Conservation (phyloP, 1,140 invertebrate genomes). For the Mactra quadrangularis region DNA sequence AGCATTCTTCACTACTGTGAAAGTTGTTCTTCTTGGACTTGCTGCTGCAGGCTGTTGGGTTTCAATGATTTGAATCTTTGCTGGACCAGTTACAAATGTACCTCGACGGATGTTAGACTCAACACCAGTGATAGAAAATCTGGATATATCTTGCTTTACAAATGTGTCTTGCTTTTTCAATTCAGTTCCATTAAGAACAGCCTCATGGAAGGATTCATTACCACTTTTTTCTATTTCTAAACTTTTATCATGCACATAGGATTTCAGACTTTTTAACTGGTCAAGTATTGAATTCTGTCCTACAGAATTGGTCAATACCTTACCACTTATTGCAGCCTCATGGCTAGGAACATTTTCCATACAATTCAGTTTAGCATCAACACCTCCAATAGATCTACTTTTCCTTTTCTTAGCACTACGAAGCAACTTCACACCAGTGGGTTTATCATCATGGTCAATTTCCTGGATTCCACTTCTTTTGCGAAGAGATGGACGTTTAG, state of each 20-base stretch:
- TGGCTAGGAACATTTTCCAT: neutral
- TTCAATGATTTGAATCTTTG: slow-evolving; percentile 46
- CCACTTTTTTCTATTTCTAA: slow-evolving; percentile 50
- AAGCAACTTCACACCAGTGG: slow-evolving; percentile 40
- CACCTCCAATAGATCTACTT: slow-evolving; percentile 48
- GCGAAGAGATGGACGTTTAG: neutral
- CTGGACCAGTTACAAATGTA: slow-evolving; percentile 44
- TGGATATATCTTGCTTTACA: slow-evolving; percentile 29
- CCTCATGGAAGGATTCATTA: neutral
- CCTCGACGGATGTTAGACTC: slow-evolving; percentile 39
- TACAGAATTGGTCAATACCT: slow-evolving; percentile 62
- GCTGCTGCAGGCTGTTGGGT: slow-evolving; percentile 45
- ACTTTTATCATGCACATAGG: slow-evolving; percentile 62
- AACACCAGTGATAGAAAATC: slow-evolving; percentile 47
- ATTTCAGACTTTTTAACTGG: slow-evolving; percentile 65
- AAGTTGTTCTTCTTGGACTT: slow-evolving; percentile 57
- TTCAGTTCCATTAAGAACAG: neutral
- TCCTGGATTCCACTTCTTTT: slow-evolving; percentile 40
- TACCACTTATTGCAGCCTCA: neutral
- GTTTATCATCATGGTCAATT: slow-evolving; percentile 16
- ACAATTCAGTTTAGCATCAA: slow-evolving; percentile 64
- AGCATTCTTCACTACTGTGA: slow-evolving; percentile 42
- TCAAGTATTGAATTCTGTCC: slow-evolving; percentile 68
- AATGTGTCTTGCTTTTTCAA: slow-evolving; percentile 36
- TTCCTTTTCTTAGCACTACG: slow-evolving; percentile 32